A percentile compares a stretch with the other conserved stretches of the same genome.
These are phyloP conservation scores for Pagrus major DNA, from an alignment of 2,113 vertebrate species.

Conservation along the genomic window DNA sequence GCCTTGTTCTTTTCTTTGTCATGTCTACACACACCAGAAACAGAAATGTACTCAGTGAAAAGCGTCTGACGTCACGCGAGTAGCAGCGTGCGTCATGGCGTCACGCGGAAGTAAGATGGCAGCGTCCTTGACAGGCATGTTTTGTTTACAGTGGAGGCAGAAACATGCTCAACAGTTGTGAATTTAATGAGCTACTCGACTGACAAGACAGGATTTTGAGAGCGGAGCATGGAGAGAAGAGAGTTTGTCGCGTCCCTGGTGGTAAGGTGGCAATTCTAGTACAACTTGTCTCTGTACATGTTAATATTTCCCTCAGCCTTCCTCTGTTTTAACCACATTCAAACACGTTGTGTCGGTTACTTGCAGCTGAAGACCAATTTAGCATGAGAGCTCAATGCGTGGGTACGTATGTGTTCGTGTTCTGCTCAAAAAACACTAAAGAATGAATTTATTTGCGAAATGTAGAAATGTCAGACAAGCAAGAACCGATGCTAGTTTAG, in stretches of 20 bases:
- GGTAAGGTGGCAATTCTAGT: slow-evolving; percentile 71
- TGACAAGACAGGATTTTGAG: background rate
- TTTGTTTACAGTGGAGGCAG: slow-evolving; percentile 19
- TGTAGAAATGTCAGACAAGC: background rate
- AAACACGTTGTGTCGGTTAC: background rate
- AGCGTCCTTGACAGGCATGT: slow-evolving; percentile 79
- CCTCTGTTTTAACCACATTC: background rate
- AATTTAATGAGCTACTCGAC: background rate
- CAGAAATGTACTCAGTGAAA: too few relatives aligned
- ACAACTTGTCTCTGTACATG: too few relatives aligned
- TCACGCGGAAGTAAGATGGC: slow-evolving; percentile 81
- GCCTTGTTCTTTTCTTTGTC: background rate
- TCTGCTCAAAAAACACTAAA: background rate
- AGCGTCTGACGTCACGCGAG: slow-evolving; percentile 4
- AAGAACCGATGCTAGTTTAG: background rate
- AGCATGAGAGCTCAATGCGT: background rate
- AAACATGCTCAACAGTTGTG: background rate
- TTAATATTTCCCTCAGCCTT: background rate
- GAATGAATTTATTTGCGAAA: too few relatives aligned
- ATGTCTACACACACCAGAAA: background rate
- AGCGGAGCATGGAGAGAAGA: slow-evolving; percentile 77
- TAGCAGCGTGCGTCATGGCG: slow-evolving; percentile 40
- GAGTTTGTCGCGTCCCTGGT: slow-evolving; percentile 81
- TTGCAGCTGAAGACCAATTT: background rate
- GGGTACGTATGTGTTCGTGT: background rate